Base-by-base conservation (phyloP, 92 coral and sea anemone genomes). In the Micromussa lordhowensis region DNA sequence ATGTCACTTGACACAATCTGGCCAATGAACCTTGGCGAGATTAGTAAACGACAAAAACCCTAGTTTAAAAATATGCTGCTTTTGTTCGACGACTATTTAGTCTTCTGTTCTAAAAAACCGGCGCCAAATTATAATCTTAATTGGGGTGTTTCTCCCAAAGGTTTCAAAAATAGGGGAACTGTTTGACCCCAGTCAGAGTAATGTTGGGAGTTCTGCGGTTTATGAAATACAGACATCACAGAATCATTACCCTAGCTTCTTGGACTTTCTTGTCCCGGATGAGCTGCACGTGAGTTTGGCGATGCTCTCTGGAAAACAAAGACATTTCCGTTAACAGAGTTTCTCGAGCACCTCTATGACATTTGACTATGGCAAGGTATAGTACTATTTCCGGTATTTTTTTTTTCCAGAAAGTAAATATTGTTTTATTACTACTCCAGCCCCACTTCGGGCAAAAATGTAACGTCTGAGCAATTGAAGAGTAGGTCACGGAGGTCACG, bases 231-330 rank as follows among this genome's bases (percentile, higher is more conserved):
- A 24, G 9, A 19, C 4, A 61, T 22, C 48, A 34, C 78, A 73
- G 53, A 6, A 73, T 34, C 3, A 53, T 73, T 70, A 97, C 99
- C 96, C 91, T 91, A 35, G 98, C 77, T 82, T 97, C 99, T 89
- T 92, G 94, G 78, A 93, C 98, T 87, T 96, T 97, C 95, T 97
- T 97, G 96, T 97, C 99, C 26, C 98, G 85, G 68, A 94, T 97
- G 18, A 97, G 94, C 91, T 97, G 99, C 77, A 97, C 99, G 68
- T 97, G 99, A 28, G 95, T 97, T 85, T 96, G 99, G 8, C 99
- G 97, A 87, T 97, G 97, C 38, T 97, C 99, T 87, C 99, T 93
- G 82, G 40, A 84, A 55, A 12, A 49, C 30, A 63, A 49, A 22
- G 10, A 24, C 14, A 16, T 11, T 31, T 14, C 26, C 40, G 24